Percentiles rank a stretch among this genome's conserved stretches.
Conservation (phyloP, 2,888 invertebrate genomes). For the Idaea straminata region DNA sequence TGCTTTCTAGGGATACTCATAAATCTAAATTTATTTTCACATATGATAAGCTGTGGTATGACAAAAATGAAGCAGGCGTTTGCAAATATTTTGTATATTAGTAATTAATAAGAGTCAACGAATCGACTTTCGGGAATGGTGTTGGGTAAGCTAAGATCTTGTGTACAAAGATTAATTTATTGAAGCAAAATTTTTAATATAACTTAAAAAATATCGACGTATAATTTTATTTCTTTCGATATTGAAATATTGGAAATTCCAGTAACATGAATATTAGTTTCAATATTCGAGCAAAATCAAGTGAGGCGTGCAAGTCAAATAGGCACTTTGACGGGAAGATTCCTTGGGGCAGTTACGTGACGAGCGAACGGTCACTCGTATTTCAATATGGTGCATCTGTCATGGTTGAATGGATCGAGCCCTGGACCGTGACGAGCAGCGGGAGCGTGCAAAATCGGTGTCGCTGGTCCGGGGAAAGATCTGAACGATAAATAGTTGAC, state of each 20-base stretch:
- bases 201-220: slow-evolving; percentile 18
- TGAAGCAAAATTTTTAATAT: slow-evolving; percentile 6
- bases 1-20: slow-evolving; percentile 56
- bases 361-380: slow-evolving; percentile 61
- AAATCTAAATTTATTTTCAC: slow-evolving; percentile 24
- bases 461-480: slow-evolving; percentile 41
- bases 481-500: slow-evolving; percentile 23
- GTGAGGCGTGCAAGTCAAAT: slow-evolving; percentile 62
- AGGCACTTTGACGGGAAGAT: slow-evolving; percentile 58
- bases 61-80: background rate
- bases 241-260: slow-evolving; percentile 32
- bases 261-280: slow-evolving; percentile 42
- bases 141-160: slow-evolving; percentile 33
- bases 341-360: slow-evolving; percentile 55
- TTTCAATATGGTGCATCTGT: slow-evolving; percentile 72
- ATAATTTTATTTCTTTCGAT: slow-evolving; percentile 26
- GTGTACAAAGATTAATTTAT: slow-evolving; percentile 8
- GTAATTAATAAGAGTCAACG: slow-evolving; percentile 18
- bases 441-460: slow-evolving; percentile 59
- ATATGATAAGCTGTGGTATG: slow-evolving; percentile 4
- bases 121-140: slow-evolving; percentile 36
- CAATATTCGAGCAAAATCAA: slow-evolving; percentile 40
- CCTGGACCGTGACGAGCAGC: slow-evolving; percentile 52
- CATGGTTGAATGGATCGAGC: slow-evolving; percentile 48
- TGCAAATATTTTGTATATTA: background rate